These are phyloP conservation scores for Mycalesis mineus DNA, from an alignment of 2,888 invertebrate genomes.

Conservation along the genomic window DNA sequence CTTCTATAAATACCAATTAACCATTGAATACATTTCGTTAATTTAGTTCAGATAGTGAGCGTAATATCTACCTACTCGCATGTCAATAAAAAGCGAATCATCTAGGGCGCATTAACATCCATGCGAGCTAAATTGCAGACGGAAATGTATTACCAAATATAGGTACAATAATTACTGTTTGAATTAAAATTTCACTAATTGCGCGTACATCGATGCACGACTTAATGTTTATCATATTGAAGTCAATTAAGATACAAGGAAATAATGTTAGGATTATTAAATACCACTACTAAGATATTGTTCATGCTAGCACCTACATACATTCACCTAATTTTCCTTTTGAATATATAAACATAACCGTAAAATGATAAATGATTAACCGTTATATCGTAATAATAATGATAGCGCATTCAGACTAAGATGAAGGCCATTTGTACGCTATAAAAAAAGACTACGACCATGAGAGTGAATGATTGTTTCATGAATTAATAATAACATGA, in stretches of 20 bases:
- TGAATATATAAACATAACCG: constrained; percentile 8
- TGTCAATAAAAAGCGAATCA: not conserved
- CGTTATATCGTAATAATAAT: constrained; percentile 16
- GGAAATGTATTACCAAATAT: not conserved
- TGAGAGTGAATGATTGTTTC: constrained; percentile 53
- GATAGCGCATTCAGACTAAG: constrained; percentile 27
- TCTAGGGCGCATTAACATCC: not conserved
- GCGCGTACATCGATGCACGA: not conserved
- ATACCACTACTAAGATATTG: constrained; percentile 25
- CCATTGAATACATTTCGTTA: not conserved
- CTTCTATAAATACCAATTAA: not conserved
- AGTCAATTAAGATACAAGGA: not conserved
- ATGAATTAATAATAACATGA: constrained; percentile 55
- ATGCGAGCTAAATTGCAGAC: not conserved
- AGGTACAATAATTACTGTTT: not conserved
- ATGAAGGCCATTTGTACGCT: constrained; percentile 26
- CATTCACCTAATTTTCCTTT: constrained; percentile 28
- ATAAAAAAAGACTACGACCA: constrained; percentile 28
- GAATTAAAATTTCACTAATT: not conserved
- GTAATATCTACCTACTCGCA: not conserved
- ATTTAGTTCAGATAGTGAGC: not conserved
- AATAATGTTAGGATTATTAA: constrained; percentile 3
- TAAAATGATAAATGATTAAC: constrained; percentile 9
- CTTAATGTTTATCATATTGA: not conserved
- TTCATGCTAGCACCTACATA: constrained; percentile 31